phyloP scores from a whole-genome alignment of 1,140 invertebrate species.

The Cyrtorhinus lividipennis region DNA sequence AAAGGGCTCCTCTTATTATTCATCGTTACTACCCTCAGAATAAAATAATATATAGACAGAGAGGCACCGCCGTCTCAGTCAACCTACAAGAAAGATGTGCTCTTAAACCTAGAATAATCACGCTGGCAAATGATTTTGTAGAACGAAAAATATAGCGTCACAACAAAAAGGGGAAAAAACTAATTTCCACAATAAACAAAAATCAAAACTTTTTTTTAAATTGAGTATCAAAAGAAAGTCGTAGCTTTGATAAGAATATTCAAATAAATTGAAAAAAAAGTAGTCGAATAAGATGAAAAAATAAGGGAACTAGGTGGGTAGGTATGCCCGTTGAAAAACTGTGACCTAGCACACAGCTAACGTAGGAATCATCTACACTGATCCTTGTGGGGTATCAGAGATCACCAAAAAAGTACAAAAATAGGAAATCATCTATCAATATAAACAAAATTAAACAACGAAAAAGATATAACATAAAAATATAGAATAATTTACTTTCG shows the following conservation, averaged over 20 bases:
- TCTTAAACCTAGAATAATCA: neutral
- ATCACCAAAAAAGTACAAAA: constrained; percentile 21
- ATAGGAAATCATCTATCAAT: constrained; percentile 20
- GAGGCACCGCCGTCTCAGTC: neutral
- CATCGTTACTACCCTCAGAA: neutral
- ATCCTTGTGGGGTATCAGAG: constrained; percentile 11
- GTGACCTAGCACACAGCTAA: constrained; percentile 7
- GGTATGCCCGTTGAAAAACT: constrained; percentile 15
- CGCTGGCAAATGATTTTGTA: neutral
- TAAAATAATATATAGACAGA: neutral
- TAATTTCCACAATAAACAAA: constrained; percentile 18
- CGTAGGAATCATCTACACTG: constrained; percentile 10
- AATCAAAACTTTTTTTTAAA: neutral
- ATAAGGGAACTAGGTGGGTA: constrained; percentile 19
- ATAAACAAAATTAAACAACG: constrained; percentile 20
- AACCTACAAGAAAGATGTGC: neutral
- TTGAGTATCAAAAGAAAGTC: too few relatives aligned
- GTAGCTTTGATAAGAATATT: too few relatives aligned
- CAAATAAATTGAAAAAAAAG: constrained; percentile 22
- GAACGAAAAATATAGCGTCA: neutral
- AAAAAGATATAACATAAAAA: constrained; percentile 22
- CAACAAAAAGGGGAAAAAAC: constrained; percentile 15
- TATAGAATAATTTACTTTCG: constrained; percentile 22
- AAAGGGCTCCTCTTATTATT: neutral
- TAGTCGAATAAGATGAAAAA: constrained; percentile 12